phyloP scores from a whole-genome alignment of 2,113 vertebrate genomes.

The Suricata suricatta region DNA sequence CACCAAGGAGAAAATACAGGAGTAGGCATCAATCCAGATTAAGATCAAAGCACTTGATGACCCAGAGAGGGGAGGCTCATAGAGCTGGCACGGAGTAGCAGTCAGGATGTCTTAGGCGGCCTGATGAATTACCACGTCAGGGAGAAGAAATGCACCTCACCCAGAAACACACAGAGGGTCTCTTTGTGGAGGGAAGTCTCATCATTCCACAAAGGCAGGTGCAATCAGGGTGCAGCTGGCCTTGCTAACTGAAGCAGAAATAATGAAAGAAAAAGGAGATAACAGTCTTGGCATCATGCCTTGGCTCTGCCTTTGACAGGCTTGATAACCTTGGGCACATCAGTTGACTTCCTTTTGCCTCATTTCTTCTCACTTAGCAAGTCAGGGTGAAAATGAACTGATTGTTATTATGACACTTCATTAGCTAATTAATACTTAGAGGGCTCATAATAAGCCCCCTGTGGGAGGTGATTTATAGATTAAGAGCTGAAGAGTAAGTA shows the following conservation, averaged over 20 bases:
- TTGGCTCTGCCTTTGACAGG: not conserved
- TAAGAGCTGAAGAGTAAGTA: not conserved
- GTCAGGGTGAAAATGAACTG: not conserved
- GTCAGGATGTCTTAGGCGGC: not conserved
- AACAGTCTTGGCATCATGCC: not conserved
- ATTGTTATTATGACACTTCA: not conserved
- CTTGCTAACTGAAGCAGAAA: not conserved
- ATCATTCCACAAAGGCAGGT: not conserved
- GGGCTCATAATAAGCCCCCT: not conserved
- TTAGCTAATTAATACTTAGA: not conserved
- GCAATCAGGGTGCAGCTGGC: not conserved
- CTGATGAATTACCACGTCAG: not conserved
- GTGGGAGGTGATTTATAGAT: not conserved
- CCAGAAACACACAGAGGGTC: not conserved
- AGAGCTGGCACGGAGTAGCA: not conserved
- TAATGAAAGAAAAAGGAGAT: not conserved
- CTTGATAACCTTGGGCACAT: not conserved
- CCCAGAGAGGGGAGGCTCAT: not conserved
- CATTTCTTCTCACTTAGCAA: not conserved
- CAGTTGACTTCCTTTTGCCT: not conserved
- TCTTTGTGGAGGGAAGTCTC: not conserved
- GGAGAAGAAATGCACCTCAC: not conserved
- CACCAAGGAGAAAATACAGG: not conserved
- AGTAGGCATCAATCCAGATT: not conserved
- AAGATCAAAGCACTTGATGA: not conserved